These are phyloP conservation scores for Leptestheria dahalacensis DNA, from an alignment of 1,140 invertebrate genomes.

Conservation along the genomic window DNA sequence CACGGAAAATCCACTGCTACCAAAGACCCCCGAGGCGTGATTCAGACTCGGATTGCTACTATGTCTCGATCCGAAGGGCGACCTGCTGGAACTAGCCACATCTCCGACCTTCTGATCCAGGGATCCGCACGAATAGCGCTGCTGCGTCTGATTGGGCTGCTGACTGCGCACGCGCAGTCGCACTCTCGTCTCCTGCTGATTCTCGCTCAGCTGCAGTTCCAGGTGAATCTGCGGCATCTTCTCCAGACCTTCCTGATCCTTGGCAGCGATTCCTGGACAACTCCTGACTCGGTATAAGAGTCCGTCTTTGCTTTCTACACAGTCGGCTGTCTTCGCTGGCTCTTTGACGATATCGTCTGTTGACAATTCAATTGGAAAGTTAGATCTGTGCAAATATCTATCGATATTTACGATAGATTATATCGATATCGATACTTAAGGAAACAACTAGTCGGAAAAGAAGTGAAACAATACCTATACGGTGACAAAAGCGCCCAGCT, in stretches of 20 bases:
- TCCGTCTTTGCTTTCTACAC: neutral
- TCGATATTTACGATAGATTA: too few species aligned
- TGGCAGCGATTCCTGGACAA: slow-evolving; percentile 11
- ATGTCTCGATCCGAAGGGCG: neutral
- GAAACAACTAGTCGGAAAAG: too few species aligned
- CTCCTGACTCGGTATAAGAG: slow-evolving; percentile 13
- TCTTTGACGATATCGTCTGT: too few species aligned
- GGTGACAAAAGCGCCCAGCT: too few species aligned
- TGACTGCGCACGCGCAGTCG: slow-evolving; percentile 1
- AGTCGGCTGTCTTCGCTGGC: too few species aligned
- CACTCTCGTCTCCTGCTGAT: neutral
- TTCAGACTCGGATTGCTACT: slow-evolving; percentile 6
- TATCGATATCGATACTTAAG: too few species aligned
- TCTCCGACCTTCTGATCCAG: neutral
- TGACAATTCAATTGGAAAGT: too few species aligned
- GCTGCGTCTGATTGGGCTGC: neutral
- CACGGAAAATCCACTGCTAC: slow-evolving; percentile 11
- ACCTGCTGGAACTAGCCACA: neutral
- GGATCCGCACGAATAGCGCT: slow-evolving; percentile 14
- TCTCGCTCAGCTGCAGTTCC: slow-evolving; percentile 4
- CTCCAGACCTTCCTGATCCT: neutral
- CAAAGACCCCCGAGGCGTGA: neutral
- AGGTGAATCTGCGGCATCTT: neutral
- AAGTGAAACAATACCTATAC: too few species aligned
- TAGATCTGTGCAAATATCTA: too few species aligned